Base-by-base conservation (phyloP, 1,140 invertebrate species). In the Caenorhabditis remanei region DNA sequence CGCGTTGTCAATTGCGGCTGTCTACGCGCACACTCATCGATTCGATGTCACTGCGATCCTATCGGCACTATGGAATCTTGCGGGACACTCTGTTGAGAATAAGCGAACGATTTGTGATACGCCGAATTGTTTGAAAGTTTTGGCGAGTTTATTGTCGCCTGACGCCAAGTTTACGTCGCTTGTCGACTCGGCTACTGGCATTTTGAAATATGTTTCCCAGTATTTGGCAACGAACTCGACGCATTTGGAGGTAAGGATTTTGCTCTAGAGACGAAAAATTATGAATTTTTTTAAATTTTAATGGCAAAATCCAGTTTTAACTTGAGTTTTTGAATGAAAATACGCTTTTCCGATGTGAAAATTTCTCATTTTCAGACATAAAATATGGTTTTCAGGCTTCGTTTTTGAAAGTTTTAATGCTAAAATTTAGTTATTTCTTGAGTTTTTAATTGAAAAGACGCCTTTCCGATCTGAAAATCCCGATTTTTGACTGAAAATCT, bases 41-140 rank as follows among this genome's bases (percentile, higher is more conserved):
- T 61, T 19, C 16, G 71, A 71, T 65, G 86, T 84, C 0, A 56
- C 65, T 7, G 86, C 86, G 5, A 63, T 32, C 4, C 65, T 84
- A 21, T 79, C 63, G 13, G 85, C 85, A 13, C 50, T 85, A 0
- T 85, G 85, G 85, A 85, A 85, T 53, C 53, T 85, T 16, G 85
- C 85, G 19, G 63, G 63, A n/a, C 85, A 85, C 67, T 85, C 85
- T 7, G 43, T 43, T 6, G 85, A 85, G 21, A 85, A 58, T 24
- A 85, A 85, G 40, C 9, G 58, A n/a, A 67, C 85, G 41, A 85
- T 85, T 32, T 85, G 85, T 79, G 85, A 85, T 40, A 50, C 63
- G 13, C 85, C 85, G 24, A 67, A 67, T 50, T 85, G 85, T 56
- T 53, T 85, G 19, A 65, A 79, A n/a, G 67, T 85, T 21, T 19